These are phyloP conservation scores for Colistium nudipinnis DNA, from an alignment of 2,113 vertebrate species.

Conservation along the genomic window DNA sequence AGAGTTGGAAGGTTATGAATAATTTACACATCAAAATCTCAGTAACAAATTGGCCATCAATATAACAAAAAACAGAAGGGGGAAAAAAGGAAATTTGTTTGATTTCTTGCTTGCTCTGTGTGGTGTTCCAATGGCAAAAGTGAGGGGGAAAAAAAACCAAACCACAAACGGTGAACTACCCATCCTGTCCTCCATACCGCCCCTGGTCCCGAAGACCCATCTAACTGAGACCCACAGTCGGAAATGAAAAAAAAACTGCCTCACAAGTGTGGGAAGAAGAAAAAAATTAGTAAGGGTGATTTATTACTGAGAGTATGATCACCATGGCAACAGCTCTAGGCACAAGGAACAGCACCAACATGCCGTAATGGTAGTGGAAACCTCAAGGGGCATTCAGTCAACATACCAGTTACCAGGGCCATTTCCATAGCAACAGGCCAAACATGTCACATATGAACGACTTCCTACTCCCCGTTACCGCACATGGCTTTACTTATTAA, in stretches of 20 bases:
- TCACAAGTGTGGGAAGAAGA: constrained; percentile 12
- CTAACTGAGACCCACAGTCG: constrained; percentile 5
- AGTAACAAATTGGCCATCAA: constrained; percentile 66
- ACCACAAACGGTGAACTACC: constrained; percentile 65
- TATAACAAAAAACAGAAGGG: constrained; percentile 43
- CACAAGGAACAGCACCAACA: constrained; percentile 4
- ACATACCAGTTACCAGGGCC: background rate
- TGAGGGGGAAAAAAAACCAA: constrained; percentile 57
- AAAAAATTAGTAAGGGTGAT: background rate
- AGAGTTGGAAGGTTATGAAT: constrained; percentile 75
- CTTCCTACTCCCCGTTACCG: background rate
- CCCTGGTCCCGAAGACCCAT: background rate
- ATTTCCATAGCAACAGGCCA: constrained; percentile 16
- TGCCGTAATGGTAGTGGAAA: constrained; percentile 15
- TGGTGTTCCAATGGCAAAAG: constrained; percentile 72
- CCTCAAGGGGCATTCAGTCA: background rate
- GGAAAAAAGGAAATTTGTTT: constrained; percentile 24
- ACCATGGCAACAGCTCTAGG: constrained; percentile 36
- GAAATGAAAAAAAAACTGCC: constrained; percentile 18
- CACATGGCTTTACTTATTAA: constrained; percentile 4
- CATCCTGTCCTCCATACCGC: constrained; percentile 42
- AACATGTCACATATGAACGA: background rate
- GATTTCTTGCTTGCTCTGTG: constrained; percentile 54
- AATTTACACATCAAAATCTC: constrained; percentile 76
- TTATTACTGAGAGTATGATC: constrained; percentile 3